Evolutionary conservation across 2,888 invertebrate species (phyloP), one percentile per base, ranked within the genome.

Genomic region (Drosophila atripex): DNA sequence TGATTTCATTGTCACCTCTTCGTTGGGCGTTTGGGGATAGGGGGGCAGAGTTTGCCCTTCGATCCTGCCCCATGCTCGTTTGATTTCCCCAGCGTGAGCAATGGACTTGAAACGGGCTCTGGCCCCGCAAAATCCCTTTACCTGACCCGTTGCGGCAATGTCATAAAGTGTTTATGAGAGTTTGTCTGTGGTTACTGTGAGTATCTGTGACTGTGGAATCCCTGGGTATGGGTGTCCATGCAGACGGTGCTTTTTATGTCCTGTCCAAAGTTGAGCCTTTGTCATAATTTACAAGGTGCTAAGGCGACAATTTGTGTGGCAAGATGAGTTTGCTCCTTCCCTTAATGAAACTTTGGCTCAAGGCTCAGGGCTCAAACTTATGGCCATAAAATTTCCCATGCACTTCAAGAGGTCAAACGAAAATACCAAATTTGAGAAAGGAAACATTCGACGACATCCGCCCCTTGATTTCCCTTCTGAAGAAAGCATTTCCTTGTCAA

Each of bases 1-100:
- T 73, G 80, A 80, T 86, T 86, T 86, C 80, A 83, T 83, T 80
- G 86, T 79, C 80, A 86, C 86, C 75, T 66, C 74, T 83, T 74
- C 80, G 75, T 54, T 50, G 66, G 69, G 68, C 65, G 57, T 50
- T 66, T 45, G 63, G 65, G 64, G 65, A 64, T 78, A 72, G 47
- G 47, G 28, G 46, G 43, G 12, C 6, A 21, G 21, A 43, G 43
- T 18, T 39, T 9, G 16, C 39, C 28, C 30, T 59, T 60, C 30
- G 39, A 47, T 47, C 64, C 78, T 69, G 75, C 66, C 70, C 72
- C 65, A 45, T 30, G 65, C 64, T 28, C 71, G 53, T 70, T 70
- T 70, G 69, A 70, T 70, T 82, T 82, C 86, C 82, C 86, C 66
- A 70, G 82, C 59, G 82, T 71, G 71, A 51, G 60, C 69, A 70